Base-by-base conservation (phyloP, 2,797 vertebrate species). In the Anabas testudineus region DNA sequence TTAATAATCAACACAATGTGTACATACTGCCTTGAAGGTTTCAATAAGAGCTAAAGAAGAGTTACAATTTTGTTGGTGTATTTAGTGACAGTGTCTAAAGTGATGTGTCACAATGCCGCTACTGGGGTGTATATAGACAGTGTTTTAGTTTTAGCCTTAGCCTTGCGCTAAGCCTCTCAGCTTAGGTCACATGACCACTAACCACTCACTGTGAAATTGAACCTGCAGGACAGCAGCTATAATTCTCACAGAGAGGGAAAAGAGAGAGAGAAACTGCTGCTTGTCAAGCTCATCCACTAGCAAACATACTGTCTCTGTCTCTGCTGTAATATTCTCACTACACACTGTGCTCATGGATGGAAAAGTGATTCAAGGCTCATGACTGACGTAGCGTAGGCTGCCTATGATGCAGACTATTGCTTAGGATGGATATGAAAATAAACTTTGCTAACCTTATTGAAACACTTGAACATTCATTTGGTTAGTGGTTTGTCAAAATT, bases 161-260 rank as follows among this genome's bases (percentile, higher is more conserved):
- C 68, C 81, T 55, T 72, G 36, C 41, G 34, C 67, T 91, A 88
- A 92, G 91, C 90, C 85, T 84, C 90, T 90, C 81, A 83, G 88
- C 85, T 88, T 85, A 88, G 84, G 89, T 94, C 92, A 93, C 84
- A 78, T 94, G 92, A 90, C 82, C 34, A 28, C 73, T 70, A 86
- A 85, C 86, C 89, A 85, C 87, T 90, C 86, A 81, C 82, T 86
- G 87, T 89, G 84, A 91, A 91, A 90, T 83, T 82, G 79, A 87
- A 89, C 88, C 80, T 76, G 74, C 49, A 54, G 55, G 80, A 79
- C 72, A 22, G 56, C 75, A 58, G 84, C 86, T 70, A 69, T 89
- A 87, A 91, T 83, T 92, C 87, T 83, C 67, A 70, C 52, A 1
- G 22, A 67, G 75, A 79, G 37, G 48, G 64, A n/a, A 70, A 65